phyloP scores from a whole-genome alignment of 1,140 invertebrate genomes.

The Zaprionus gabonicus region DNA sequence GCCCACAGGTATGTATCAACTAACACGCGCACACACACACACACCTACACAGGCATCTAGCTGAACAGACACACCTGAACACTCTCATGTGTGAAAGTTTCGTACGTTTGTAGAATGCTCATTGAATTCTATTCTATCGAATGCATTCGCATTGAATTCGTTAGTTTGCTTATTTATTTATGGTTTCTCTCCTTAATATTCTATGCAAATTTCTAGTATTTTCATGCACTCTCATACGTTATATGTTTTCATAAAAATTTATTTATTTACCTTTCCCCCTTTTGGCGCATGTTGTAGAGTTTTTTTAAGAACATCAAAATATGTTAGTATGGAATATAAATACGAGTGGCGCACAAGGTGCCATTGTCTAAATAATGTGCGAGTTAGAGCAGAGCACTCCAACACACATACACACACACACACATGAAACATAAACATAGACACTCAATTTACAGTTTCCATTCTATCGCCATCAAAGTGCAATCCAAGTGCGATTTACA shows the following conservation, averaged over 20 bases:
- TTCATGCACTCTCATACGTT: conserved; percentile 16
- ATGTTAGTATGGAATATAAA: conserved; percentile 3
- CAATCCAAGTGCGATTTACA: conserved; percentile 1
- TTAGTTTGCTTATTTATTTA: conserved; percentile 50
- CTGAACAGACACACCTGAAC: conserved; percentile 2
- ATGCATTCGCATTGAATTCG: conserved; percentile 55
- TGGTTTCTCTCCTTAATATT: conserved; percentile 19
- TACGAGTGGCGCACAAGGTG: background rate
- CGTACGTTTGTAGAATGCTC: conserved; percentile 60
- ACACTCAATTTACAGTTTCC: background rate
- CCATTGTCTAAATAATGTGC: background rate
- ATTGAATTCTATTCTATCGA: conserved; percentile 61
- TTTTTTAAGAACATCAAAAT: conserved; percentile 9
- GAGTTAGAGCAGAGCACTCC: background rate
- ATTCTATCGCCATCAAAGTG: conserved; percentile 1
- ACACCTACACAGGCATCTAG: conserved; percentile 6
- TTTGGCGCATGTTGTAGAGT: conserved; percentile 17
- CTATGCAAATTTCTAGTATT: conserved; percentile 48
- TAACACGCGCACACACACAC: conserved; percentile 14
- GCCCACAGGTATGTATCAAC: conserved; percentile 81
- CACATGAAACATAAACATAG: background rate
- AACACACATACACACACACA: background rate
- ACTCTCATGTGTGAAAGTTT: conserved; percentile 34
- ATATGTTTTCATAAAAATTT: conserved; percentile 46
- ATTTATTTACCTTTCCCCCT: conserved; percentile 33